phyloP scores from a whole-genome alignment of 1,140 invertebrate genomes.

The Drosophila grimshawi region DNA sequence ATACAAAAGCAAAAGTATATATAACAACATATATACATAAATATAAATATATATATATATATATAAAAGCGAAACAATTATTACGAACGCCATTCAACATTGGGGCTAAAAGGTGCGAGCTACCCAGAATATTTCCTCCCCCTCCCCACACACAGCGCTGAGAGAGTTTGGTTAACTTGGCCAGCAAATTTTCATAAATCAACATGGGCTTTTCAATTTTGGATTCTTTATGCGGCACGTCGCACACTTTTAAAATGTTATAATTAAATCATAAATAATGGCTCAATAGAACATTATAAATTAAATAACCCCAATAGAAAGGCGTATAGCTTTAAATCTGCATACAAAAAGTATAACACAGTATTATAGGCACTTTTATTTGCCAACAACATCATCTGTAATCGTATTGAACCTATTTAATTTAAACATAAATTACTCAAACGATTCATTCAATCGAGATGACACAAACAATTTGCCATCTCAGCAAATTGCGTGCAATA shows the following conservation, averaged over 20 bases:
- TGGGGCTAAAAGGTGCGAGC: constrained; percentile 46
- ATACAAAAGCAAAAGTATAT: constrained; percentile 30
- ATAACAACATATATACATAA: background rate
- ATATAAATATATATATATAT: background rate
- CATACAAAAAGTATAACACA: background rate
- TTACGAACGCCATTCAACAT: constrained; percentile 29
- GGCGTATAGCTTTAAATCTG: constrained; percentile 19
- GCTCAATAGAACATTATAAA: constrained; percentile 61
- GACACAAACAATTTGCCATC: constrained; percentile 10
- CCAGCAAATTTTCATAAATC: constrained; percentile 74
- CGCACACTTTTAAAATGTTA: constrained; percentile 71
- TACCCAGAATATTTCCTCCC: background rate
- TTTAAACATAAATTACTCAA: constrained; percentile 30
- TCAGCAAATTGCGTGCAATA: constrained; percentile 16
- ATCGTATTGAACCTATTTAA: constrained; percentile 18
- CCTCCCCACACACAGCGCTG: too few species aligned
- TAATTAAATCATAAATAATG: constrained; percentile 80
- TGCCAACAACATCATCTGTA: constrained; percentile 3
- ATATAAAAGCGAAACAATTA: constrained; percentile 4
- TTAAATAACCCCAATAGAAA: background rate
- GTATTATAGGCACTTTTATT: constrained; percentile 27
- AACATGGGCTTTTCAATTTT: constrained; percentile 70
- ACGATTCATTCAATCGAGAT: constrained; percentile 6
- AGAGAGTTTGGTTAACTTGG: constrained; percentile 49
- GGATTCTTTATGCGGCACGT: constrained; percentile 40